Base-by-base conservation (phyloP, 2,888 invertebrate genomes). In the Torymus texanus region DNA sequence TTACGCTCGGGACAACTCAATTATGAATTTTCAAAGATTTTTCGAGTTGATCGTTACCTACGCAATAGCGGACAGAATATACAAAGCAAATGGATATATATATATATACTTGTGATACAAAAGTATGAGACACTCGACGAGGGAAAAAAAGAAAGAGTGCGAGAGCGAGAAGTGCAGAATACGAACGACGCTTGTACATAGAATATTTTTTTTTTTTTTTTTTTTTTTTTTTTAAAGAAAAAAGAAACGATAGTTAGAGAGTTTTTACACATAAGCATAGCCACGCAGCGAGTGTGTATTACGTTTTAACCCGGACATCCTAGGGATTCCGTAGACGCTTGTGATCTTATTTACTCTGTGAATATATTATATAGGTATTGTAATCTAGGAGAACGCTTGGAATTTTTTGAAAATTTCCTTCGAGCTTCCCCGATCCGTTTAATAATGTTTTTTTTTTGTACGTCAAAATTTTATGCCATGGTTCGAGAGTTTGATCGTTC, bases 261-360 rank as follows among this genome's bases (percentile, higher is more conserved):
- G 75, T 78, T 79, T 81, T 79, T 79, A 82, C 73, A 83, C 82
- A 80, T 71, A 81, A 81, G 81, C 78, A 84, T 83, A 83, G 82
- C 84, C 83, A 86, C 82, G 82, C 85, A 85, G 84, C 85, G 84
- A 84, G 82, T 86, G 84, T 86, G 83, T 85, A 79, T 86, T 86
- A 86, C 86, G 85, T 87, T 88, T 85, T 87, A 87, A 87, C 85
- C 85, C 85, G 85, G 87, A 81, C 85, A 82, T 84, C 82, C 84
- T 83, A 81, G 82, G 83, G 83, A 82, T 82, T 84, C 83, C 86
- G 85, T 86, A 86, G 87, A 88, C 85, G 89, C 89, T 89, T 89
- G 89, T 89, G 89, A 89, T 89, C 86, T 89, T 89, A 88, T 85
- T 88, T 88, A 88, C 86, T 86, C 84, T 85, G 83, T 84, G 84